Evolutionary conservation across 1,140 invertebrate species (phyloP), one percentile per base, ranked within the genome.

Genomic region (Elymnias hypermnestra): DNA sequence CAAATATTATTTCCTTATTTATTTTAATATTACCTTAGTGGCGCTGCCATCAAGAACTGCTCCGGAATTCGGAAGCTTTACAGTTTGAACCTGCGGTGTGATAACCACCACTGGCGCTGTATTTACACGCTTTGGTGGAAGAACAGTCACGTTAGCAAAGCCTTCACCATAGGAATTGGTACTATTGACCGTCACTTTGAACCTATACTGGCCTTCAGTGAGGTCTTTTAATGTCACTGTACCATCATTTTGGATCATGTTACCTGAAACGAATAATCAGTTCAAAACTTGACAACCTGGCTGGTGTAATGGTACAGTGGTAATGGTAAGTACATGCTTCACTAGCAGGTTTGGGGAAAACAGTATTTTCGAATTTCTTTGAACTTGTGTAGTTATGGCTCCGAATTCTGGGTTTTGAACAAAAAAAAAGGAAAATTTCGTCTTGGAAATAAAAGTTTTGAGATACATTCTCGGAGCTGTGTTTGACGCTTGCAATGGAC

Each of bases 71-170:
- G 96, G 96, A 51, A 96, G 86, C 57, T 96, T 95, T 2, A 98
- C 93, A 22, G 92, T 92, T 78, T 97, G 95, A 31, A 91, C 89
- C 0, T 91, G 87, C 1, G 96, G 96, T 13, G 92, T 93, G 47
- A 98, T 95, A 25, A 97, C 89, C 1, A 95, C 95, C 45, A 93
- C 86, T 1, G 97, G 97, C 4, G 94, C 89, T 62, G 92, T 90
- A 83, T 98, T 98, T 21, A 93, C 91, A 39, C 95, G 84, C 55
- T 94, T 92, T n/a, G 93, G 94, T 53, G 96, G 94, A 55, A 94
- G 74, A 13, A 98, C 96, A n/a, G 94, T 97, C 1, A 98, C 94
- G 81, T 97, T 97, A 0, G 95, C 95, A 62, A 91, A 91, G 0
- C 94, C 92, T 74, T 96, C 93, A 12, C 96, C 96, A 78, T 91